Conservation (phyloP, 2,113 vertebrate species). For the Charina bottae region DNA sequence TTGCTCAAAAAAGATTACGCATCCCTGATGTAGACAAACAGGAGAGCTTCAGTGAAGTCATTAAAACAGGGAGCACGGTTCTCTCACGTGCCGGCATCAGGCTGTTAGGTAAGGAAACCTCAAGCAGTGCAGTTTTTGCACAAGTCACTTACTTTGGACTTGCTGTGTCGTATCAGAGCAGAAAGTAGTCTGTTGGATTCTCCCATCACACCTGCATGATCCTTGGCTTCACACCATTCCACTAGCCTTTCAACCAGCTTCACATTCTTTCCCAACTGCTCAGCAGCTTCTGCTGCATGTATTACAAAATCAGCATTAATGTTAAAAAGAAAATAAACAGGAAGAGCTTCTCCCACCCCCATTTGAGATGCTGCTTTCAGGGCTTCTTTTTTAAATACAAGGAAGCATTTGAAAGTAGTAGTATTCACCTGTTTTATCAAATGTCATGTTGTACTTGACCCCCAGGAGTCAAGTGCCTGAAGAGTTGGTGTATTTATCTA, state of each 20-base stretch:
- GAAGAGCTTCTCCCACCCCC: neutral
- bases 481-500: neutral
- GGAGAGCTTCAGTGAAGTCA: neutral
- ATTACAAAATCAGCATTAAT: constrained; percentile 33
- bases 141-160: constrained; percentile 88
- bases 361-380: neutral
- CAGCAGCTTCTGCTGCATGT: constrained; percentile 88
- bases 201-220: constrained; percentile 97
- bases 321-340: neutral
- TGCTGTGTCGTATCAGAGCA: constrained; percentile 96
- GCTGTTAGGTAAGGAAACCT: neutral
- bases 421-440: neutral
- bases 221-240: constrained; percentile 99
- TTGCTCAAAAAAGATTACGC: neutral
- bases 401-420: neutral
- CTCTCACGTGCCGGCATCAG: neutral
- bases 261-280: constrained; percentile 92
- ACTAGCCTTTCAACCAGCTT: constrained; percentile 92
- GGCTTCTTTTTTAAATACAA: neutral
- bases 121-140: neutral
- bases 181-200: constrained; percentile 97
- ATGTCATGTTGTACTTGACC: neutral
- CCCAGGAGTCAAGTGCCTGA: neutral
- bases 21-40: neutral
- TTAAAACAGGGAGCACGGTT: neutral